phyloP scores from a whole-genome alignment of 2,113 vertebrate species.

The Mormyrus lacerda region DNA sequence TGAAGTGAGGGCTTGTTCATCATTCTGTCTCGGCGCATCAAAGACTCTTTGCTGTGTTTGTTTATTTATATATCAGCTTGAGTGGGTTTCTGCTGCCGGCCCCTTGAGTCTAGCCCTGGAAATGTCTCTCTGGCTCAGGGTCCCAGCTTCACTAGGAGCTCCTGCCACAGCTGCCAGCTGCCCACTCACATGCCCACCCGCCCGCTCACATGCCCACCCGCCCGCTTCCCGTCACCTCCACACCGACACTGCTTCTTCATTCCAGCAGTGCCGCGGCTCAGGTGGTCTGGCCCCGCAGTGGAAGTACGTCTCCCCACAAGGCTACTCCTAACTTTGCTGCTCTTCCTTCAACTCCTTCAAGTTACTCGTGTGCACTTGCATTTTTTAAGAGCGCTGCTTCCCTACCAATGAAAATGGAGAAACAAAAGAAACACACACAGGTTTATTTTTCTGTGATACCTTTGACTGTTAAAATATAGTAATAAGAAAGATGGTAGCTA shows the following conservation, averaged over 20 bases:
- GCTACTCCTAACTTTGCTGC: background rate
- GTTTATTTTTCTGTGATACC: background rate
- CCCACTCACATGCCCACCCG: background rate
- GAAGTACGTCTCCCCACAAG: background rate
- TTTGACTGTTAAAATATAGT: background rate
- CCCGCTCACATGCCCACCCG: background rate
- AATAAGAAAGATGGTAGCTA: background rate
- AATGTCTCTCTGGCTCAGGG: background rate
- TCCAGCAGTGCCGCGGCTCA: background rate
- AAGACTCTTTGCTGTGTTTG: background rate
- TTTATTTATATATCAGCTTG: background rate
- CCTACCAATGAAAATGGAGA: background rate
- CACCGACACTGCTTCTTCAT: background rate
- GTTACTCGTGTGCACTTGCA: background rate
- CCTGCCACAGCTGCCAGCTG: background rate
- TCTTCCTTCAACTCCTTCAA: background rate
- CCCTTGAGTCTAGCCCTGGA: background rate
- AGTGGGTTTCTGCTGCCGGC: background rate
- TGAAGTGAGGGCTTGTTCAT: background rate
- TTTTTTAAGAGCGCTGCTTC: background rate
- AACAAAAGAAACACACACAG: background rate
- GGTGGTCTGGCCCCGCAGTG: background rate
- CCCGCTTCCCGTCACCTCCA: background rate
- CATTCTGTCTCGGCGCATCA: background rate
- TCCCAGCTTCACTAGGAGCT: background rate